A percentile compares a stretch with the other conserved stretches of the same genome.
Evolutionary conservation across 2,888 invertebrate species (phyloP).

Genomic region (Coleophora flavipennella): DNA sequence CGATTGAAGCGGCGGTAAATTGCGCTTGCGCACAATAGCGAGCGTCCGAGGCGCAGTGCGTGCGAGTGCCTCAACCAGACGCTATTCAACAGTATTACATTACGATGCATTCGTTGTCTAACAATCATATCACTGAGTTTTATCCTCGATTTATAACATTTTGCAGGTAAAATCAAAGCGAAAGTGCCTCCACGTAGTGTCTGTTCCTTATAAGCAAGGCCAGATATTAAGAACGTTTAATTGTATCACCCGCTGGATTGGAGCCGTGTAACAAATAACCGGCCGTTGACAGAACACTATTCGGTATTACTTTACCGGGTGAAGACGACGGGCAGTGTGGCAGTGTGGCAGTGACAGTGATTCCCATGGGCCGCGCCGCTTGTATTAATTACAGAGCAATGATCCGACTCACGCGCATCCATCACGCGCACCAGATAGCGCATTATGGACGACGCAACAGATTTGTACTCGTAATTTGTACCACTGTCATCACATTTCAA

Average conservation of each 20-base stretch:
- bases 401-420: conserved; percentile 58
- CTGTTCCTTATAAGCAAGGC: conserved; percentile 1
- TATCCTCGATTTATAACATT: too few species aligned
- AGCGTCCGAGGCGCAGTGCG: conserved; percentile 27
- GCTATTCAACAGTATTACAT: conserved; percentile 59
- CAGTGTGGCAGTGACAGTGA: conserved; percentile 63
- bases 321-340: conserved; percentile 53
- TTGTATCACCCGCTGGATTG: conserved; percentile 35
- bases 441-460: conserved; percentile 65
- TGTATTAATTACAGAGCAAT: conserved; percentile 65
- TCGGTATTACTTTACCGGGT: conserved; percentile 49
- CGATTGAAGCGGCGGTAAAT: conserved; percentile 71
- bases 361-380: conserved; percentile 52
- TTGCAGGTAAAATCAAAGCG: too few species aligned
- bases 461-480: conserved; percentile 72
- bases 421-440: conserved; percentile 63
- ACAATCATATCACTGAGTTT: conserved; percentile 37
- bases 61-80: conserved; percentile 28
- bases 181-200: too few species aligned
- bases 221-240: conserved; percentile 27
- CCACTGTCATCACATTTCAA: conserved; percentile 73
- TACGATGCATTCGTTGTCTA: conserved; percentile 65
- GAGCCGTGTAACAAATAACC: conserved; percentile 38
- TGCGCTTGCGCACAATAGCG: conserved; percentile 56
- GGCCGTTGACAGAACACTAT: conserved; percentile 43